A percentile compares a stretch with the other conserved stretches of the same genome.
These are phyloP conservation scores for Microcaecilia unicolor DNA, from an alignment of 2,797 vertebrate species.

Conservation along the genomic window DNA sequence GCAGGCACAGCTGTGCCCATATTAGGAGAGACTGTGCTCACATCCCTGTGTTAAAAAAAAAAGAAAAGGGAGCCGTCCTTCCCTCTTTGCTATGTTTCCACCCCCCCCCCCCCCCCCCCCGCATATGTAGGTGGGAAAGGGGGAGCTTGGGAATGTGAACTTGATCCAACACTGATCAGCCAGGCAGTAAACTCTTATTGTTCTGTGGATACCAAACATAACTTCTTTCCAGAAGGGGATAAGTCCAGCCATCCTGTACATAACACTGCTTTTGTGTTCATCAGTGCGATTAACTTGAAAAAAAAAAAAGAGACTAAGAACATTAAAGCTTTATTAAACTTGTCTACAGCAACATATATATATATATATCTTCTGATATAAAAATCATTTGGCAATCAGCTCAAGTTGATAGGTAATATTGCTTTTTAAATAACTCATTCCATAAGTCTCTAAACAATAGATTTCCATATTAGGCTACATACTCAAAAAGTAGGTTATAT, in stretches of 20 bases:
- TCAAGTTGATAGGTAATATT: too few relatives aligned
- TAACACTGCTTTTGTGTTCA: conserved; percentile 67
- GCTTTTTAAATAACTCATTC: too few relatives aligned
- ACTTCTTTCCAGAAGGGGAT: conserved; percentile 60
- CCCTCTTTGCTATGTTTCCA: conserved; percentile 17
- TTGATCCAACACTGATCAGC: conserved; percentile 62
- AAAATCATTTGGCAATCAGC: too few relatives aligned
- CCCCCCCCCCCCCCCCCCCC: conserved; percentile 5
- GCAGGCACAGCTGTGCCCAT: conserved; percentile 32
- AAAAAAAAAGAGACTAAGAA: conserved; percentile 20
- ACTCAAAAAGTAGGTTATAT: too few relatives aligned
- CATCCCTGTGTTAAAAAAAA: conserved; percentile 14
- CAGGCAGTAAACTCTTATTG: conserved; percentile 80
- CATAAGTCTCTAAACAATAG: too few relatives aligned
- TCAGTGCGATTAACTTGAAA: conserved; percentile 29
- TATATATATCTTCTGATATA: too few relatives aligned
- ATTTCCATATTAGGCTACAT: too few relatives aligned
- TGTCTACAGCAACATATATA: conserved; percentile 19
- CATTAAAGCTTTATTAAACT: conserved; percentile 26
- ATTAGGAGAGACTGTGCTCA: conserved; percentile 33
- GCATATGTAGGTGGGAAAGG: conserved; percentile 52
- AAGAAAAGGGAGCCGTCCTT: conserved; percentile 29
- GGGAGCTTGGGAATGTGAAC: conserved; percentile 67
- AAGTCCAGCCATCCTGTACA: conserved; percentile 56
- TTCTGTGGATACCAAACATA: conserved; percentile 84